Percentiles rank a stretch among this genome's conserved stretches.
Evolutionary conservation across 2,113 vertebrate genomes (phyloP).

Genomic region (Dipodomys stephensi): DNA sequence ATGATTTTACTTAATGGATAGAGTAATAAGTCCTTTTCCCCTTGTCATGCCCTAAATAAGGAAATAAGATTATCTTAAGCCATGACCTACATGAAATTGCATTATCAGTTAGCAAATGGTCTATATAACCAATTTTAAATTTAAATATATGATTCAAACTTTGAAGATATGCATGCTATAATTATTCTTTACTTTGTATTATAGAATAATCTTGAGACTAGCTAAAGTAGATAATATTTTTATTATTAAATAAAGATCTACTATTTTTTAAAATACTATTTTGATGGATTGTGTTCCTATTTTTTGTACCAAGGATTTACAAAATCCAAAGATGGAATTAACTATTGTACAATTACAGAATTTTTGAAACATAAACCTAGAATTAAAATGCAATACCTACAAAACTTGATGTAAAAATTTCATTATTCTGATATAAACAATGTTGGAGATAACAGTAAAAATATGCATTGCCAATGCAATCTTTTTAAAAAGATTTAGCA

Average conservation of each 20-base stretch:
- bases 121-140: slow-evolving; percentile 36
- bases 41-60: background rate
- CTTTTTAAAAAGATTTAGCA: background rate
- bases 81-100: slow-evolving; percentile 13
- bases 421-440: background rate
- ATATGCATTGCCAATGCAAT: background rate
- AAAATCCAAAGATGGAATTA: slow-evolving; percentile 11
- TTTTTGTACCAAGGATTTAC: background rate
- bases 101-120: slow-evolving; percentile 31
- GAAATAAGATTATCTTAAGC: slow-evolving; percentile 26
- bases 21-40: background rate
- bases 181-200: slow-evolving; percentile 28
- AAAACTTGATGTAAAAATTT: background rate
- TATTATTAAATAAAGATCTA: slow-evolving; percentile 22
- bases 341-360: background rate
- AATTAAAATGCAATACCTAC: background rate
- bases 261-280: background rate
- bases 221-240: background rate
- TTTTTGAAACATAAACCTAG: slow-evolving; percentile 36
- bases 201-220: background rate
- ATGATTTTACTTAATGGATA: background rate
- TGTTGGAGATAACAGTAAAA: background rate
- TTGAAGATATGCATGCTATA: background rate
- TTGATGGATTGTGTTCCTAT: background rate
- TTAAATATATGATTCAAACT: slow-evolving; percentile 29